These are phyloP conservation scores for Zalophus californianus DNA, from an alignment of 2,797 vertebrate genomes.

Conservation along the genomic window DNA sequence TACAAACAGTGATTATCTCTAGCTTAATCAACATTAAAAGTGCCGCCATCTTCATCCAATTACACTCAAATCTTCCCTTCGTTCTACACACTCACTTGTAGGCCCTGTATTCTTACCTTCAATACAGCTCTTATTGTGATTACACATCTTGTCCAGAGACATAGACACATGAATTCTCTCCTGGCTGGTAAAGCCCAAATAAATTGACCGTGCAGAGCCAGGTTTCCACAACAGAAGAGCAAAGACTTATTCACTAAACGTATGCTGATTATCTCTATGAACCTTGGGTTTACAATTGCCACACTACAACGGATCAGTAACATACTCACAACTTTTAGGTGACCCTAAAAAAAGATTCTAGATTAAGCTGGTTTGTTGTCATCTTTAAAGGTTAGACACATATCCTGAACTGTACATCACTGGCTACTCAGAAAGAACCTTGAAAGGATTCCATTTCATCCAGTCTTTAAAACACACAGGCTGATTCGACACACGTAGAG, in stretches of 20 bases:
- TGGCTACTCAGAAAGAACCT: conserved; percentile 49
- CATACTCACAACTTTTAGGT: background rate
- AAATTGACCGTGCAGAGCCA: background rate
- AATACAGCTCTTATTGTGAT: background rate
- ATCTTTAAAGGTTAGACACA: background rate
- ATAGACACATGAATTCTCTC: background rate
- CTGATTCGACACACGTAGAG: background rate
- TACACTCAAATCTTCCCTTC: background rate
- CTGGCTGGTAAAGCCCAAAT: background rate
- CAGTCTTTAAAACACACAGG: conserved; percentile 43
- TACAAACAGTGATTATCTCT: background rate
- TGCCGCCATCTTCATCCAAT: background rate
- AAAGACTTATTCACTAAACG: background rate
- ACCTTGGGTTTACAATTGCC: background rate
- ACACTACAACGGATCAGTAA: background rate
- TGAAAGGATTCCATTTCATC: conserved; percentile 28
- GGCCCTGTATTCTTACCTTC: background rate
- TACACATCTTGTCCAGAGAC: background rate
- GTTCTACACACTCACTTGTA: background rate
- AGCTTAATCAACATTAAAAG: background rate
- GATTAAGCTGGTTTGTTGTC: background rate
- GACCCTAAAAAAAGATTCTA: background rate
- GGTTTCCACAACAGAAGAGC: background rate
- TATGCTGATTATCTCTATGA: background rate
- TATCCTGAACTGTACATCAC: background rate